Evolutionary conservation across 1,140 invertebrate genomes (phyloP).

Genomic region (Cotesia typhae): DNA sequence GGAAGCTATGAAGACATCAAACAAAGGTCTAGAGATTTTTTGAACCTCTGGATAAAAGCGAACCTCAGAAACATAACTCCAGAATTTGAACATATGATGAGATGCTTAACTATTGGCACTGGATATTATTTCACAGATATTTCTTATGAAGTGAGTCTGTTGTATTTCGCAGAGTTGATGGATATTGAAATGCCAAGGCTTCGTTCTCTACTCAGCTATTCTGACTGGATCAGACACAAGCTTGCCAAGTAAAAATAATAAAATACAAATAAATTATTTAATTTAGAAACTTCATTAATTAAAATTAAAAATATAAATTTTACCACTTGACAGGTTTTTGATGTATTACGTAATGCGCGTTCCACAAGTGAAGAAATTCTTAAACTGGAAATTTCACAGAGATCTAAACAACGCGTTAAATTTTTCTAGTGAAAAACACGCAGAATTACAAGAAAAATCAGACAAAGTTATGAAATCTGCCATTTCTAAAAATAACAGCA

Average conservation of each 20-base stretch:
- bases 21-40: slow-evolving; percentile 55
- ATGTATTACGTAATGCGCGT: slow-evolving; percentile 16
- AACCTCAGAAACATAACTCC: slow-evolving; percentile 53
- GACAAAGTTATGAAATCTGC: not conserved
- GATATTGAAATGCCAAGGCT: slow-evolving; percentile 51
- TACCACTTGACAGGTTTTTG: slow-evolving; percentile 8
- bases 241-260: slow-evolving; percentile 38
- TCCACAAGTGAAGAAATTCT: not conserved
- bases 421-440: slow-evolving; percentile 27
- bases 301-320: too few species aligned
- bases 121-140: slow-evolving; percentile 50
- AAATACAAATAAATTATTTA: not conserved
- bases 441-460: slow-evolving; percentile 29
- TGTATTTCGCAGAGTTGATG: slow-evolving; percentile 52
- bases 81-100: slow-evolving; percentile 64
- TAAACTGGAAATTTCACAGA: slow-evolving; percentile 19
- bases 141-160: slow-evolving; percentile 49
- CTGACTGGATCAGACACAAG: slow-evolving; percentile 40
- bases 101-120: slow-evolving; percentile 55
- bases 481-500: too few species aligned
- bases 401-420: slow-evolving; percentile 22
- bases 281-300: too few species aligned
- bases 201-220: slow-evolving; percentile 47
- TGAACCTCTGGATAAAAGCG: slow-evolving; percentile 56
- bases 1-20: slow-evolving; percentile 60